A percentile compares a stretch with the other conserved stretches of the same genome.
Evolutionary conservation across 2,888 invertebrate species (phyloP).

Genomic region (Exocentrus adspersus): DNA sequence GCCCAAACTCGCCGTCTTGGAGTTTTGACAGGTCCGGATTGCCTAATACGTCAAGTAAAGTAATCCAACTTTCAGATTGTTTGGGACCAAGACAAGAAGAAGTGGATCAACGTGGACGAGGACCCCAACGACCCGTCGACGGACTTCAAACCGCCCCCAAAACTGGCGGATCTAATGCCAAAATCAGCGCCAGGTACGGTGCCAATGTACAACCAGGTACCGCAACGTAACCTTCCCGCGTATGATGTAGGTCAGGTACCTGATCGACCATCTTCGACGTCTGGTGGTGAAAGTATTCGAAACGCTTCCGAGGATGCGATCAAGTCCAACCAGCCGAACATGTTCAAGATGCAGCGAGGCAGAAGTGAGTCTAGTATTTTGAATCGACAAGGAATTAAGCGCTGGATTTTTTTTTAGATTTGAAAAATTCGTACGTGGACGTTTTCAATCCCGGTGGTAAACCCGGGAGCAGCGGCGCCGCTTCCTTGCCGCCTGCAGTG

Average conservation of each 20-base stretch:
- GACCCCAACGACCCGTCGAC: slow-evolving; percentile 68
- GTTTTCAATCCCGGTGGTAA: slow-evolving; percentile 82
- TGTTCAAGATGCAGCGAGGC: slow-evolving; percentile 82
- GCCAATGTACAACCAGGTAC: slow-evolving; percentile 21
- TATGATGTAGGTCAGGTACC: slow-evolving; percentile 22
- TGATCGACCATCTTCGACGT: slow-evolving; percentile 15
- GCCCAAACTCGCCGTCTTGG: no score
- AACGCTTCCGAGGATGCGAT: slow-evolving; percentile 34
- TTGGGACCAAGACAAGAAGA: slow-evolving; percentile 88
- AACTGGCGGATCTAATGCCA: slow-evolving; percentile 69
- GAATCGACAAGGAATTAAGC: no score
- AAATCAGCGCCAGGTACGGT: slow-evolving; percentile 35
- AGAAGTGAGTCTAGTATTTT: slow-evolving; percentile 78
- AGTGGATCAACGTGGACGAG: slow-evolving; percentile 87
- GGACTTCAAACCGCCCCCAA: slow-evolving; percentile 75
- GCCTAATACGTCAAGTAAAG: no score
- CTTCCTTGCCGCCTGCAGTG: slow-evolving; percentile 62
- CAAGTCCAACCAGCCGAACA: slow-evolving; percentile 68
- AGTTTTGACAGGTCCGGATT: no score
- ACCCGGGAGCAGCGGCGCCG: slow-evolving; percentile 25
- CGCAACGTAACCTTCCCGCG: slow-evolving; percentile 19
- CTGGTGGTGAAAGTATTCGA: slow-evolving; percentile 1
- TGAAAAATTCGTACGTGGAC: slow-evolving; percentile 89
- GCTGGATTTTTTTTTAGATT: slow-evolving; percentile 73
- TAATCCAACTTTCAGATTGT: slow-evolving; percentile 74